phyloP scores from a whole-genome alignment of 2,797 vertebrate species.

The Ibycter americanus region DNA sequence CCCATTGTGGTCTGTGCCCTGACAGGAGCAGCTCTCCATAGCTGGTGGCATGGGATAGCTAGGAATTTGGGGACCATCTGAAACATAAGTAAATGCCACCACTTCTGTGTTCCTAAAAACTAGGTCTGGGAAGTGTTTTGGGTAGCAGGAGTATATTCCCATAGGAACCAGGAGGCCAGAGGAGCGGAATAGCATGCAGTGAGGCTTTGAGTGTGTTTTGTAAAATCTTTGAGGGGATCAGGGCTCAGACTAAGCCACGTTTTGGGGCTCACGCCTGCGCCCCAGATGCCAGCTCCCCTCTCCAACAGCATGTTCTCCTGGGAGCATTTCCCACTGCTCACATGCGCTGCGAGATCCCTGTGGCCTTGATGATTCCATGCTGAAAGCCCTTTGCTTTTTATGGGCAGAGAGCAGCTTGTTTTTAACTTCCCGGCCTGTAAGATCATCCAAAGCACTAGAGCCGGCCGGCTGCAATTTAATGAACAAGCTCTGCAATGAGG shows the following conservation, averaged over 20 bases:
- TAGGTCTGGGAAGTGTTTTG: accelerated
- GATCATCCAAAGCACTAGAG: background rate
- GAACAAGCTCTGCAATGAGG: background rate
- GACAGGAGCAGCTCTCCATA: background rate
- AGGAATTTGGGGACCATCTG: accelerated
- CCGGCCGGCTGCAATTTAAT: background rate
- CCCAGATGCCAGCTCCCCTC: background rate
- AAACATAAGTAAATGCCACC: too few species aligned
- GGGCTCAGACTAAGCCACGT: background rate
- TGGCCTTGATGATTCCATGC: background rate
- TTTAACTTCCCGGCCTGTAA: background rate
- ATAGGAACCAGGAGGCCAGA: accelerated
- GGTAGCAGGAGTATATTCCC: background rate
- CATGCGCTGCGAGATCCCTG: background rate
- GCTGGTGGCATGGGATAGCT: accelerated
- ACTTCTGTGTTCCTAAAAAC: background rate
- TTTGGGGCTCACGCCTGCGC: accelerated
- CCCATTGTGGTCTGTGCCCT: accelerated
- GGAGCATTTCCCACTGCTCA: background rate
- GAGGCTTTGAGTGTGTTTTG: background rate
- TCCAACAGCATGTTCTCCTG: accelerated
- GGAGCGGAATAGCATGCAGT: background rate
- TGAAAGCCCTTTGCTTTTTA: constrained; percentile 37
- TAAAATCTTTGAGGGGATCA: background rate
- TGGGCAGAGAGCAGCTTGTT: constrained; percentile 25